phyloP scores from a whole-genome alignment of 2,113 vertebrate species.

The Erpornis zantholeuca region DNA sequence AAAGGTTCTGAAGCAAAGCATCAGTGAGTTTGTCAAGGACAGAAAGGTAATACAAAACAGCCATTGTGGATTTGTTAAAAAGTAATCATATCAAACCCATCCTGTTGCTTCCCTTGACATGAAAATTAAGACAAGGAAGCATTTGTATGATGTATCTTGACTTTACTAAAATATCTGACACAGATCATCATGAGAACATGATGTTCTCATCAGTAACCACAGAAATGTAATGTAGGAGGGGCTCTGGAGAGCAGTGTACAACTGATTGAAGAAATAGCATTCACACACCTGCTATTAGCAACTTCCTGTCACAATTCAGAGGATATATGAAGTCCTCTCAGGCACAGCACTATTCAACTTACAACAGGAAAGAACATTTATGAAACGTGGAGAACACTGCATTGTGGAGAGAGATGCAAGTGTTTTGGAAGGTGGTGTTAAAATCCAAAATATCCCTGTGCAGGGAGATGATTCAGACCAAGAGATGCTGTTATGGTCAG shows the following conservation, averaged over 20 bases:
- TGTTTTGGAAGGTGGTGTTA: not conserved
- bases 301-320: not conserved
- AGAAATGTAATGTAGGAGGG: not conserved
- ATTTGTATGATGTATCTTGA: not conserved
- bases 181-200: not conserved
- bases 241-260: not conserved
- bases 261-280: not conserved
- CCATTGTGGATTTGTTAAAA: not conserved
- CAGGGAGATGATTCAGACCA: not conserved
- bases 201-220: not conserved
- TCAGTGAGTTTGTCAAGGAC: not conserved
- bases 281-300: not conserved
- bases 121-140: not conserved
- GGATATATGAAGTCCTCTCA: not conserved
- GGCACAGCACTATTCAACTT: not conserved
- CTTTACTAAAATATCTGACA: not conserved
- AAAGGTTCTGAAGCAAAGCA: not conserved
- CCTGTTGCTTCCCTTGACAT: not conserved
- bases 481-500: rapidly evolving
- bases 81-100: not conserved
- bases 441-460: not conserved
- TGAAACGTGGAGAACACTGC: not conserved
- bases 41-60: not conserved
- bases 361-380: not conserved
- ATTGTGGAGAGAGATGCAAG: not conserved